Conservation (phyloP, 2,797 vertebrate species). For the Tapera naevia region DNA sequence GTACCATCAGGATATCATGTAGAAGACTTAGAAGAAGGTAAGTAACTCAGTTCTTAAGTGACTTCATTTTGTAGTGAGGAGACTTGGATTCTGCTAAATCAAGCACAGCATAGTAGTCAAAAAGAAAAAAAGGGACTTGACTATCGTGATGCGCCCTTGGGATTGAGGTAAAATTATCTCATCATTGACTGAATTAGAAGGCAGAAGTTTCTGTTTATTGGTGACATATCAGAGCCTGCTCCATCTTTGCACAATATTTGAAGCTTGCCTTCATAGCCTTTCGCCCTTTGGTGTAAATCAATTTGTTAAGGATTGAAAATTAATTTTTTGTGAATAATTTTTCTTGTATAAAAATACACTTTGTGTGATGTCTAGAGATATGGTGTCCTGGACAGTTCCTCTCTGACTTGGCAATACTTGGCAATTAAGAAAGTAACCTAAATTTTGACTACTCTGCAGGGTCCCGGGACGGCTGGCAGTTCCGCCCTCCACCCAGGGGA, state of each 20-base stretch:
- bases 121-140: background rate
- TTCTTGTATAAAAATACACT: background rate
- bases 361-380: background rate
- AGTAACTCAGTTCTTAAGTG: conserved; percentile 52
- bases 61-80: background rate
- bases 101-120: background rate
- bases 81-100: background rate
- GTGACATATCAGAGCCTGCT: background rate
- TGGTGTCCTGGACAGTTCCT: background rate
- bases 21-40: conserved; percentile 94
- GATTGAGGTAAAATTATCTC: background rate
- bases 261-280: background rate
- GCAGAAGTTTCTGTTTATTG: background rate
- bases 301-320: background rate
- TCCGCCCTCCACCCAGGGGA: conserved; percentile 94
- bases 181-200: background rate
- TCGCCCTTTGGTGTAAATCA: background rate
- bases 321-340: background rate
- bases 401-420: background rate
- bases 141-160: background rate
- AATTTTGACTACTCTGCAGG: conserved; percentile 67
- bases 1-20: conserved; percentile 83
- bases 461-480: conserved; percentile 93
- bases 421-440: background rate
- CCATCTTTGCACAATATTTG: background rate